Evolutionary conservation across 2,888 invertebrate genomes (phyloP), one percentile per base, ranked within the genome.

Genomic region (Teinopalpus imperialis): DNA sequence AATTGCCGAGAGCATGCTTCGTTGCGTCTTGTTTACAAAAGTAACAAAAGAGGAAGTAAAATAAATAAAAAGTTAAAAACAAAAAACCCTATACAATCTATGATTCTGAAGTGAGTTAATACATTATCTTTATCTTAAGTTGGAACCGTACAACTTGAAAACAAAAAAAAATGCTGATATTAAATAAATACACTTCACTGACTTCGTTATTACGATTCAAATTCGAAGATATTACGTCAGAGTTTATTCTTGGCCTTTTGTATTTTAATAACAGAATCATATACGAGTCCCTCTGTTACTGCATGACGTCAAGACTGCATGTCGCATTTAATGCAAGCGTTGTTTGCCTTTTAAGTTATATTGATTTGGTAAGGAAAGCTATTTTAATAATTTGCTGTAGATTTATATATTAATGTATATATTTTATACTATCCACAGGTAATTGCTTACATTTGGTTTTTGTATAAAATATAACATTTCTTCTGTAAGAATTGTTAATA

Each of bases 1-100:
- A n/a, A n/a, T n/a, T n/a, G n/a, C 12, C 27, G 3, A 12, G 5
- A 12, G 5, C 18, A 24, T 6, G 34, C 27, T 27, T 13, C 7
- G 14, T 21, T 43, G 34, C 26, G 7, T 20, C n/a, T 9, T 43
- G 34, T 42, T 42, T 42, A 42, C 32, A 18, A 18, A 34, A 16
- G 32, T n/a, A n/a, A 24, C 2, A 12, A 24, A 18, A 14, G 9
- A 27, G 8, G 4, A 14, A 30, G 8, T 12, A 4, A 26, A 20
- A 12, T 3, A n/a, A 29, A 29, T 30, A 36, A 29, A 10, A 32
- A 24, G 5, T 31, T 12, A 2, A 9, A 7, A 30, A 41, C 3
- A 24, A 41, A 41, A 34, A 31, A 10, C 9, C 3, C 8, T 5
- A 14, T 24, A 37, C 6, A 24, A 13, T 5, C 1, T 16, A 16